A percentile compares a stretch with the other conserved stretches of the same genome.
phyloP scores from a whole-genome alignment of 2,888 invertebrate genomes.

The Euphydryas editha region DNA sequence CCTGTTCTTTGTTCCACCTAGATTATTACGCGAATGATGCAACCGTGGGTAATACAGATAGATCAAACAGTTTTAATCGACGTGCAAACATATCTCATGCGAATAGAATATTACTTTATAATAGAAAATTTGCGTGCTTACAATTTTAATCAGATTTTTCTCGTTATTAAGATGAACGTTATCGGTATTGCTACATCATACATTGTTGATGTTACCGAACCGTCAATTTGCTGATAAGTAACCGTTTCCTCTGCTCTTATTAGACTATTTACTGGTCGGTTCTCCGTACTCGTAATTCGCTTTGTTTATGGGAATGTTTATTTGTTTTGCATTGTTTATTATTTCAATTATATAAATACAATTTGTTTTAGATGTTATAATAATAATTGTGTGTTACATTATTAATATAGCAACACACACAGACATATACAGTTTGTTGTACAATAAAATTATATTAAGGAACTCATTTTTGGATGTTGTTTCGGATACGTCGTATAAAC shows the following conservation, averaged over 20 bases:
- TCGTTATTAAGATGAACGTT: slow-evolving; percentile 48
- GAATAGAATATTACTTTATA: slow-evolving; percentile 55
- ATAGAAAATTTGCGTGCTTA: slow-evolving; percentile 57
- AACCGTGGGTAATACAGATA: slow-evolving; percentile 58
- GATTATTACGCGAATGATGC: slow-evolving; percentile 65
- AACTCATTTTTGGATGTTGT: no score
- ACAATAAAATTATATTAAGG: no score
- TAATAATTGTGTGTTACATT: slow-evolving; percentile 7
- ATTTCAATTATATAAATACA: neutral
- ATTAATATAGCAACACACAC: neutral
- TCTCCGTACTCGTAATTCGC: slow-evolving; percentile 13
- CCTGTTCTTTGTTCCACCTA: slow-evolving; percentile 73
- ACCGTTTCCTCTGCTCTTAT: slow-evolving; percentile 23
- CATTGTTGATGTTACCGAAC: slow-evolving; percentile 41
- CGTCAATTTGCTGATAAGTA: slow-evolving; percentile 37
- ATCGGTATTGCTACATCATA: slow-evolving; percentile 44
- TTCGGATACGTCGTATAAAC: no score
- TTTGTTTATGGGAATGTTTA: slow-evolving; percentile 19
- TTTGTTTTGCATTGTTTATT: slow-evolving; percentile 8
- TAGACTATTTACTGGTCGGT: slow-evolving; percentile 23
- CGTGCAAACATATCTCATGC: slow-evolving; percentile 54
- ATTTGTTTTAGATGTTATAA: slow-evolving; percentile 2
- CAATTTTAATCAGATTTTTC: slow-evolving; percentile 59
- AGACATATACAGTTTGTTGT: neutral
- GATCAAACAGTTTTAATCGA: slow-evolving; percentile 69